phyloP scores from a whole-genome alignment of 2,888 invertebrate genomes.

The Lithophane leautieri region DNA sequence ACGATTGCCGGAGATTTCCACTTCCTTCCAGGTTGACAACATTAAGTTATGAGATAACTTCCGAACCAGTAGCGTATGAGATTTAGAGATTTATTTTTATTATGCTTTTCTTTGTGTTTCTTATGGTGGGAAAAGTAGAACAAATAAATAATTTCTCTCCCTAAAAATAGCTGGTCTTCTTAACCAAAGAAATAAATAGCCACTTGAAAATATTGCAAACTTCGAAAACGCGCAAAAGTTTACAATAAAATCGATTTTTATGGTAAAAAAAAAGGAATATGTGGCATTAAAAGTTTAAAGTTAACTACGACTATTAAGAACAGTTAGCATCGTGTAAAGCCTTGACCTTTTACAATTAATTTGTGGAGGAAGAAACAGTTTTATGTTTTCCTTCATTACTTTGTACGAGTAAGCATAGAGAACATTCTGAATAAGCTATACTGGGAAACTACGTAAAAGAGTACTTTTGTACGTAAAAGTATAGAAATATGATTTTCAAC shows the following conservation, averaged over 20 bases:
- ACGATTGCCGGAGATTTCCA: conserved; percentile 75
- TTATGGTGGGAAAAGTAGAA: not conserved
- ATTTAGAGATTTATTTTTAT: not conserved
- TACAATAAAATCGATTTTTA: too few relatives aligned
- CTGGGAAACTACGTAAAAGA: not conserved
- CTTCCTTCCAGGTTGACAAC: conserved; percentile 73
- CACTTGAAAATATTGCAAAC: too few relatives aligned
- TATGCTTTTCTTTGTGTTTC: not conserved
- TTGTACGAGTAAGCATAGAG: not conserved
- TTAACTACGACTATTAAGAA: not conserved
- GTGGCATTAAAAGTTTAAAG: not conserved
- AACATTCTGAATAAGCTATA: not conserved
- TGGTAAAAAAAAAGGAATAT: too few relatives aligned
- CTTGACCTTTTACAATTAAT: conserved; percentile 12
- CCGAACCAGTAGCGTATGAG: conserved; percentile 2
- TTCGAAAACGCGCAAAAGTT: too few relatives aligned
- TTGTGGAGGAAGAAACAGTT: conserved; percentile 1
- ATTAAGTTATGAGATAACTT: conserved; percentile 50
- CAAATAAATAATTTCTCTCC: not conserved
- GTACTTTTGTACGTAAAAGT: conserved; percentile 3
- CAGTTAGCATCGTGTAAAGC: not conserved
- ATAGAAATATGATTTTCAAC: conserved; percentile 29
- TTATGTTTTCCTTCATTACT: conserved; percentile 7
- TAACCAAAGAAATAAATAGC: not conserved
- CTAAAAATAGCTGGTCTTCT: not conserved